Percentiles rank a stretch among this genome's conserved stretches.
Evolutionary conservation across 1,140 invertebrate species (phyloP).

Genomic region (Bombus consobrinus): DNA sequence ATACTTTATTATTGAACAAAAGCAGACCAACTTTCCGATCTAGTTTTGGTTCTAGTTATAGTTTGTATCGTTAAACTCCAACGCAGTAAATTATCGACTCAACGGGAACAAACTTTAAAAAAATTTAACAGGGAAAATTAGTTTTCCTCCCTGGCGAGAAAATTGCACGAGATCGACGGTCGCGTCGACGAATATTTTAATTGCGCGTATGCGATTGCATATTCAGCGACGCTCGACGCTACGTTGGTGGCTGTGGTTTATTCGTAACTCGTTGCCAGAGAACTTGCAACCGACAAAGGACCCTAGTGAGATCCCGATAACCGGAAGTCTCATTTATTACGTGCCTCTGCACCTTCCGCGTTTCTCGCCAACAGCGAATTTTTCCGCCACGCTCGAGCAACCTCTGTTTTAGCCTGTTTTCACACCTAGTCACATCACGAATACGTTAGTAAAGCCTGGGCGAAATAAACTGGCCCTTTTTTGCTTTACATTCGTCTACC

Average conservation of each 20-base stretch:
- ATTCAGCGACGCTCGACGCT: neutral
- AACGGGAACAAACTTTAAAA: conserved; percentile 12
- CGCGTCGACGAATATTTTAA: conserved; percentile 35
- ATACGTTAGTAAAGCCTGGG: neutral
- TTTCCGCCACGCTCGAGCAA: neutral
- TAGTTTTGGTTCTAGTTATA: neutral
- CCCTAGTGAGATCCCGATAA: conserved; percentile 25
- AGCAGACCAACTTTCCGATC: neutral
- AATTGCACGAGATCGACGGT: neutral
- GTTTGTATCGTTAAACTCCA: neutral
- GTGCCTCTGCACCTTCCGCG: neutral
- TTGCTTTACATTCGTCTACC: neutral
- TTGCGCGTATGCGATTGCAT: conserved; percentile 22
- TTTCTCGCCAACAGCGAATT: neutral
- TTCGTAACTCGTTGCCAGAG: neutral
- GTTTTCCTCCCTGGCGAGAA: neutral
- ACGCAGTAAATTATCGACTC: neutral
- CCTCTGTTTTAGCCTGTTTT: neutral
- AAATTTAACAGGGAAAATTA: conserved; percentile 37
- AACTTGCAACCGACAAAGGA: neutral
- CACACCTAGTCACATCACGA: conserved; percentile 6
- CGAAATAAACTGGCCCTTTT: neutral
- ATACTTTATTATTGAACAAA: neutral
- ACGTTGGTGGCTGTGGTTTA: neutral
- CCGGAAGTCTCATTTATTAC: conserved; percentile 44